Base-by-base conservation (phyloP, 2,888 invertebrate species). In the Nemapogon koenigi region DNA sequence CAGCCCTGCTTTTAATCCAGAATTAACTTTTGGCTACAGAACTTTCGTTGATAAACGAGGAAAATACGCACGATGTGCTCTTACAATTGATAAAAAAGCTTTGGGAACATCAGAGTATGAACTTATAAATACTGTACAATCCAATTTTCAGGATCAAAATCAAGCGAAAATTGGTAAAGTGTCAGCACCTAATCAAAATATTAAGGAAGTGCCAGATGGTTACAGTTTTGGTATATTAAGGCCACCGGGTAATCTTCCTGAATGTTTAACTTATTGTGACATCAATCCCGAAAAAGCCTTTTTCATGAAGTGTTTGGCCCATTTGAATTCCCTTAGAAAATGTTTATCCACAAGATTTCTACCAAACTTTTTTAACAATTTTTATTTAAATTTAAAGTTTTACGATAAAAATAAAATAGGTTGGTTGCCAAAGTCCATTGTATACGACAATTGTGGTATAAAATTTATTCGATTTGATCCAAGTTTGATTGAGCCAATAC, bases 171-270 rank as follows among this genome's bases (percentile, higher is more conserved):
- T 79, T 10, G 82, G 81, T 8, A 55, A 57, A 41, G 55, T 57
- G 16, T 49, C 81, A 43, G 59, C 78, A 4, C 82, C 83, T 44
- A 76, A 80, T 50, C 53, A 80, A 27, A 82, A 81, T 46, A 65
- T 78, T 27, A 50, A 49, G 7, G 53, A 60, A 37, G 70, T 83
- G 2, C 79, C 81, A 1, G 46, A 66, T 41, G 79, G 71, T n/a
- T 64, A 67, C 43, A 41, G 59, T 16, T 83, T 81, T 48, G 83
- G 83, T 1, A 70, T 53, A 30, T 53, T 69, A 3, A 58, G 61
- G 17, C 59, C 62, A 16, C 59, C 73, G 3, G 79, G 70, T 43
- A 75, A 69, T 37, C 50, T 81, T 2, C 65, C 62, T 16, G 78
- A 81, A 44, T 67, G 82, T 41, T 49, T 78, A n/a, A 53, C 62